phyloP scores from a whole-genome alignment of 1,140 invertebrate species.

The Papilio polytes region DNA sequence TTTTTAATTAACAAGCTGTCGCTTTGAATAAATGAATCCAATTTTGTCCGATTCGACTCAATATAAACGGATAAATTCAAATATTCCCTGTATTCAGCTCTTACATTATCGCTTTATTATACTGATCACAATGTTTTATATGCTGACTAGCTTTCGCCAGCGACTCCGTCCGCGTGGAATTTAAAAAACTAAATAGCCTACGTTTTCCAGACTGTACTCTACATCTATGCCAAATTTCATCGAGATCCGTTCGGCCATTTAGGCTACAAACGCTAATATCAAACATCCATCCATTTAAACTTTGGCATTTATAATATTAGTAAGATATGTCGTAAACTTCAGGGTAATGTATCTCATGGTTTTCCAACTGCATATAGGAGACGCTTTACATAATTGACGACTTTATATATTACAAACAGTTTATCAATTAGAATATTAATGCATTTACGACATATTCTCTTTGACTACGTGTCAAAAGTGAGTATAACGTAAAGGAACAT shows the following conservation, averaged over 20 bases:
- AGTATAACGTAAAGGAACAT: too few relatives aligned
- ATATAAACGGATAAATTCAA: neutral
- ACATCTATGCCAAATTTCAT: too few relatives aligned
- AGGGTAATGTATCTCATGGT: neutral
- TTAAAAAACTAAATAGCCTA: too few relatives aligned
- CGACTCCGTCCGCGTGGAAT: too few relatives aligned
- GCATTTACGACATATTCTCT: too few relatives aligned
- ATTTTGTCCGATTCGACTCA: neutral
- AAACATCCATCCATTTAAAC: too few relatives aligned
- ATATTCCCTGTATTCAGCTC: neutral
- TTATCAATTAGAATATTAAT: neutral
- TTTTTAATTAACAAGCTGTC: neutral
- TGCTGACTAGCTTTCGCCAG: too few relatives aligned
- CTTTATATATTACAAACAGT: neutral
- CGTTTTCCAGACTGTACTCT: too few relatives aligned
- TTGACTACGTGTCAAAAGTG: too few relatives aligned
- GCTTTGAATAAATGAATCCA: neutral
- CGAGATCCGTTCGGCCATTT: too few relatives aligned
- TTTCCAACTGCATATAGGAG: neutral
- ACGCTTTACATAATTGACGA: neutral
- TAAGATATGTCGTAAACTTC: neutral
- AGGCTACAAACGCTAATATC: too few relatives aligned
- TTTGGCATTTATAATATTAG: too few relatives aligned
- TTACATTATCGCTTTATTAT: slow-evolving; percentile 5
- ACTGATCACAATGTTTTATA: neutral